Percentiles rank a stretch among this genome's conserved stretches.
Evolutionary conservation across 2,797 vertebrate species (phyloP).

Genomic region (Diceros bicornis): DNA sequence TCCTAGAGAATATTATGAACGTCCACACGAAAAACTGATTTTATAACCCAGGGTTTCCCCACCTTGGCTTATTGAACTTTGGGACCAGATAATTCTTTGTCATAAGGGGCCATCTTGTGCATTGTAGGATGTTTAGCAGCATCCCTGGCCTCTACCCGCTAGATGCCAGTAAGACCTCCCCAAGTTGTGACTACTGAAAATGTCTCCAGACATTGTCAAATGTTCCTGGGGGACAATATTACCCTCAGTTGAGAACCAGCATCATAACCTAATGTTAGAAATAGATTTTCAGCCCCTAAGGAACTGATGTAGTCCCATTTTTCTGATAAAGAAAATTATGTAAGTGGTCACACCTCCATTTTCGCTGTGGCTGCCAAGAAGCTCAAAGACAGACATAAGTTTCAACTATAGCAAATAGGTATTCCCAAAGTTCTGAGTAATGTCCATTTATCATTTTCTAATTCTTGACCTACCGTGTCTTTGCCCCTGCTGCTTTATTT

Average conservation of each 20-base stretch:
- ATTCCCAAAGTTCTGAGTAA: not conserved
- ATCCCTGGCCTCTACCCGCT: not conserved
- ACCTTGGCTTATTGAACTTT: not conserved
- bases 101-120: not conserved
- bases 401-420: not conserved
- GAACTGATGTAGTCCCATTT: not conserved
- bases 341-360: not conserved
- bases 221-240: not conserved
- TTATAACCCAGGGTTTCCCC: not conserved
- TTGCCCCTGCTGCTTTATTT: not conserved
- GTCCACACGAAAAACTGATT: not conserved
- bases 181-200: not conserved
- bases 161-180: rapidly evolving
- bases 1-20: not conserved
- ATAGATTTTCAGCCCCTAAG: not conserved
- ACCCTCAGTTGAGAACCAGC: not conserved
- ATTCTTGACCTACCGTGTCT: not conserved
- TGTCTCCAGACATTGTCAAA: not conserved
- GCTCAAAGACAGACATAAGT: slow-evolving; percentile 21
- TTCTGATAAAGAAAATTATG: slow-evolving; percentile 16
- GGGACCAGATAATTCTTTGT: not conserved
- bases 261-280: not conserved
- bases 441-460: not conserved
- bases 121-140: rapidly evolving
- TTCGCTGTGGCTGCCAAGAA: not conserved